These are phyloP conservation scores for Pollenia griseotomentosa DNA, from an alignment of 2,888 invertebrate genomes.

Conservation along the genomic window DNA sequence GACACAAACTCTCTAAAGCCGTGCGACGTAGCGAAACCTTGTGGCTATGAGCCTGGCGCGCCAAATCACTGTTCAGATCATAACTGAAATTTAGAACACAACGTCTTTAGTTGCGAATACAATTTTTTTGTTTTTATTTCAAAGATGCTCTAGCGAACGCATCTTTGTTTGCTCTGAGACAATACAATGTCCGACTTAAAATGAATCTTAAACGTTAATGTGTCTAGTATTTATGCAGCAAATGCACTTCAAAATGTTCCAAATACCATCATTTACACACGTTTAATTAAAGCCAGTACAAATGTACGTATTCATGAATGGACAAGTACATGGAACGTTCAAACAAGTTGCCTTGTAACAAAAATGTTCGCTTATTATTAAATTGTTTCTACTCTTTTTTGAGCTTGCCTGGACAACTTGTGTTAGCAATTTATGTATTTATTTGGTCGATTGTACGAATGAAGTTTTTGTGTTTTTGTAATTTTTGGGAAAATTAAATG, in stretches of 20 bases:
- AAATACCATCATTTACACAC: neutral
- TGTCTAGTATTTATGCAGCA: slow-evolving; percentile 62
- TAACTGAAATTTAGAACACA: slow-evolving; percentile 78
- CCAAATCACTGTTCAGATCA: slow-evolving; percentile 81
- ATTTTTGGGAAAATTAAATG: slow-evolving; percentile 73
- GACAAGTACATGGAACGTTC: neutral
- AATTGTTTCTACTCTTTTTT: neutral
- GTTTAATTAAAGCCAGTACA: slow-evolving; percentile 5
- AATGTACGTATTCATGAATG: neutral
- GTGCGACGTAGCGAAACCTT: slow-evolving; percentile 83
- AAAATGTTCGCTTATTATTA: slow-evolving; percentile 13
- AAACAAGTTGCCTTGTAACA: slow-evolving; percentile 58
- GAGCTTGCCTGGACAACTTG: slow-evolving; percentile 14
- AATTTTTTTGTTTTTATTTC: neutral
- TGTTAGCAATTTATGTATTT: slow-evolving; percentile 24
- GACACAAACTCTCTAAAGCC: slow-evolving; percentile 86
- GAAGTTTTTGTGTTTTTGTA: slow-evolving; percentile 45
- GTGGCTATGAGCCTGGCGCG: slow-evolving; percentile 82
- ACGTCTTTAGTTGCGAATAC: slow-evolving; percentile 1
- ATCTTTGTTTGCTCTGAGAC: slow-evolving; percentile 4
- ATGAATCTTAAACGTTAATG: slow-evolving; percentile 51
- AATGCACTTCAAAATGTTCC: slow-evolving; percentile 21
- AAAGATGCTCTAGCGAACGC: neutral
- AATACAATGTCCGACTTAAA: slow-evolving; percentile 44
- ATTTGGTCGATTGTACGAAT: slow-evolving; percentile 26